Conservation (phyloP, 2,797 vertebrate species). For the Lithobates sylvaticus region DNA sequence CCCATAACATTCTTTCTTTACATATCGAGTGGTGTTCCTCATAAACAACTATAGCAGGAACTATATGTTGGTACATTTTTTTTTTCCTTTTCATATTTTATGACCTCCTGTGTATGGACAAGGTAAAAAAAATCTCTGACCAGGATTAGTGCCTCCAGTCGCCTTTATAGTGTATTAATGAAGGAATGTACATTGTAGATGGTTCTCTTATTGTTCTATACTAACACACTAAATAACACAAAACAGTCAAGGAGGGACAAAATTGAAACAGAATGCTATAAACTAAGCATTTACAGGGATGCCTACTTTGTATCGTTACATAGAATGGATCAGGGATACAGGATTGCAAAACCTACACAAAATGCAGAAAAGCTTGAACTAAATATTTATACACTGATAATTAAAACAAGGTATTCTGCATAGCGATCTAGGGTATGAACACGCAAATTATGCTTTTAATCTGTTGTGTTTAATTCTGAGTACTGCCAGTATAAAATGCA, state of each 20-base stretch:
- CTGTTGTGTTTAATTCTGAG: constrained; percentile 9
- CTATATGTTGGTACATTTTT: no score
- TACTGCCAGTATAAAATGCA: background rate
- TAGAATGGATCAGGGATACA: background rate
- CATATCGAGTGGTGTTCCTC: no score
- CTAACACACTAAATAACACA: background rate
- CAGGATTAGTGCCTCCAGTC: no score
- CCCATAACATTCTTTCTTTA: no score
- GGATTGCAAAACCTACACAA: background rate
- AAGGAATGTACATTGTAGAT: background rate
- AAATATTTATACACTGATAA: background rate
- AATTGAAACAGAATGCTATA: background rate
- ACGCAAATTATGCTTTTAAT: background rate
- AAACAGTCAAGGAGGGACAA: background rate
- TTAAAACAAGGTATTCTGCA: constrained; percentile 1
- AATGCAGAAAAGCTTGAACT: background rate
- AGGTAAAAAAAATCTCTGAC: no score
- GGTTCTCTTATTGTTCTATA: background rate
- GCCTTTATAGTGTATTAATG: no score
- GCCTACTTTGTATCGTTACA: background rate
- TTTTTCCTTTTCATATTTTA: no score
- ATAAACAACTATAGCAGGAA: no score
- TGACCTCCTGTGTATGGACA: no score
- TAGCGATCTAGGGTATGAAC: background rate
- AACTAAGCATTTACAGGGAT: background rate